Conservation (phyloP, 2,888 invertebrate species). For the Idaea dimidiata region DNA sequence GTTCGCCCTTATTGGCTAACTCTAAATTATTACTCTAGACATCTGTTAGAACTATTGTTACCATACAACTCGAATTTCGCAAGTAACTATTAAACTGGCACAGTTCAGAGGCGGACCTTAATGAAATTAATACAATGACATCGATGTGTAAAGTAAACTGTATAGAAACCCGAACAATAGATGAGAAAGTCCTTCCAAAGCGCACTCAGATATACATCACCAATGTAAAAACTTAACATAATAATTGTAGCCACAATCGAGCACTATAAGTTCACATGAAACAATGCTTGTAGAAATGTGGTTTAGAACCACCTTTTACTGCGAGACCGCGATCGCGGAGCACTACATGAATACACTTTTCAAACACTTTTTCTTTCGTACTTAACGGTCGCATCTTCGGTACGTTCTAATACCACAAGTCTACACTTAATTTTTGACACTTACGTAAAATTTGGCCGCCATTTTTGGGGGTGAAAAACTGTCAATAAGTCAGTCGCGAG, state of each 20-base stretch:
- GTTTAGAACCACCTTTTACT: slow-evolving; percentile 61
- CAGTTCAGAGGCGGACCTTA: background rate
- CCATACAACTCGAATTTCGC: slow-evolving; percentile 4
- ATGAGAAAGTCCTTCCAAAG: slow-evolving; percentile 32
- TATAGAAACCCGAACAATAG: slow-evolving; percentile 24
- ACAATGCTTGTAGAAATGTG: slow-evolving; percentile 66
- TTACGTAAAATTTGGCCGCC: slow-evolving; percentile 78
- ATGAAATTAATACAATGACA: slow-evolving; percentile 13
- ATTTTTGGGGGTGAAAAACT: slow-evolving; percentile 66
- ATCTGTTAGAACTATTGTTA: slow-evolving; percentile 12
- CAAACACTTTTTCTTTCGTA: slow-evolving; percentile 1
- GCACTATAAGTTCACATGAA: slow-evolving; percentile 45
- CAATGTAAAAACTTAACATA: slow-evolving; percentile 25
- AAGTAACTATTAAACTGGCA: background rate
- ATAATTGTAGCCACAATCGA: slow-evolving; percentile 11
- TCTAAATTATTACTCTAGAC: slow-evolving; percentile 19
- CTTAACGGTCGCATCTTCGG: slow-evolving; percentile 43
- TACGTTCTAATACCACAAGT: slow-evolving; percentile 71
- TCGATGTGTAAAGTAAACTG: slow-evolving; percentile 15
- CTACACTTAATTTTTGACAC: slow-evolving; percentile 67
- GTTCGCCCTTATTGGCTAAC: slow-evolving; percentile 21
- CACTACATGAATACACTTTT: slow-evolving; percentile 20
- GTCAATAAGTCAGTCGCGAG: slow-evolving; percentile 63
- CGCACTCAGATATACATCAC: slow-evolving; percentile 25
- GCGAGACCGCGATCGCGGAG: slow-evolving; percentile 22